Conservation (phyloP, 2,113 vertebrate genomes). For the Ciconia boyciana region DNA sequence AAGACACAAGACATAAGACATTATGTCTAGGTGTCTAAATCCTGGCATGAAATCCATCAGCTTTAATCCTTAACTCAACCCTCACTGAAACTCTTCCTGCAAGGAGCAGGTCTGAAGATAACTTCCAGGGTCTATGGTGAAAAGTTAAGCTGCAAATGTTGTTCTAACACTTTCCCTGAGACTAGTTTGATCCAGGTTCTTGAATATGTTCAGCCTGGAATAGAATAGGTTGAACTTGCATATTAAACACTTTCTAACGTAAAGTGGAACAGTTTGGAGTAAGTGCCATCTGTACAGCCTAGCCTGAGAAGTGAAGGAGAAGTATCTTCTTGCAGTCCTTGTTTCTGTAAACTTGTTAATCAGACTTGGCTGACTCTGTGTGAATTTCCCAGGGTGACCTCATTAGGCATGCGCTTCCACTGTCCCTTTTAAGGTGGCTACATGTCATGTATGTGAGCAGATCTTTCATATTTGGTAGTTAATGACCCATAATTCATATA, state of each 20-base stretch:
- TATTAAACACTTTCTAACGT: not conserved
- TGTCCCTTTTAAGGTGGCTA: not conserved
- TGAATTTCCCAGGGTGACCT: not conserved
- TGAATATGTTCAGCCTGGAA: slow-evolving; percentile 15
- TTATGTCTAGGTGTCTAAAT: not conserved
- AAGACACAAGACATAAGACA: not conserved
- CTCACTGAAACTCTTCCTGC: not conserved
- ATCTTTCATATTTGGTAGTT: not conserved
- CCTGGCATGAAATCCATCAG: not conserved
- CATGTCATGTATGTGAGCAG: not conserved
- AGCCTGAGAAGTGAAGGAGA: not conserved
- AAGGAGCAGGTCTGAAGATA: not conserved
- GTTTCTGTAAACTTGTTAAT: not conserved
- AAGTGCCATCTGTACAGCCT: slow-evolving; percentile 9
- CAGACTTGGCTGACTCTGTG: not conserved
- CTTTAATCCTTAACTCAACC: not conserved
- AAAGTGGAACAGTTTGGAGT: not conserved
- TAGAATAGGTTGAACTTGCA: not conserved
- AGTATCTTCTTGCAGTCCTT: not conserved
- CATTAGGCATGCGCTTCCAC: not conserved
- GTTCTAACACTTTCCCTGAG: not conserved
- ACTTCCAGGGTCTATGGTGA: not conserved
- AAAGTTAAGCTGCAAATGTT: slow-evolving; percentile 2
- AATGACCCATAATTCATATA: not conserved
- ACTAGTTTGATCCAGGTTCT: not conserved